Base-by-base conservation (phyloP, 1,140 invertebrate species). In the Danaus plexippus region DNA sequence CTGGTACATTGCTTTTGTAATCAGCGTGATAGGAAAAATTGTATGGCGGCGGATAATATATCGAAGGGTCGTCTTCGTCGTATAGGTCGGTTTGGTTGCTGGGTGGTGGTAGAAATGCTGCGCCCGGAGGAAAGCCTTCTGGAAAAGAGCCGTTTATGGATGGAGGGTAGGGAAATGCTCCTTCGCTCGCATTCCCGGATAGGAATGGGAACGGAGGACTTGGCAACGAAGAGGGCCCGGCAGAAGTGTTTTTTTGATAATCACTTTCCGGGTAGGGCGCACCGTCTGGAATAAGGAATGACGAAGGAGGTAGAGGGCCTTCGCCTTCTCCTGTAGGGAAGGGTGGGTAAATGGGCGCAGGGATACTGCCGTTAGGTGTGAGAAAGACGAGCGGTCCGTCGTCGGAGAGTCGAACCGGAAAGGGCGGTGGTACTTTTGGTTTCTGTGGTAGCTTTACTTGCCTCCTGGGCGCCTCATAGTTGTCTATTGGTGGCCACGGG, bases 1-100 rank as follows among this genome's bases (percentile, higher is more conserved):
- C 92, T 11, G 94, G 92, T 43, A 96, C 94, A 12, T 87, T 87
- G 32, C 91, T 93, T 1, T 91, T 89, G 78, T 96, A 95, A 69
- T 95, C 94, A 67, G 89, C 91, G 60, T 89, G 89, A 80, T 95
- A 96, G 57, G 92, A 92, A 85, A 96, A 96, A 83, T 94, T 95
- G 85, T 96, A 96, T 1, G 94, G 93, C 66, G 94, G 94, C 59
- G 94, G 94, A 89, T 96, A 95, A 72, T 95, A 96, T 11, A 96
- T 92, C 51, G 94, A 95, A 69, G 94, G 94, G 87, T 96, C 94
- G 79, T 95, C 94, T 81, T 95, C 94, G 86, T 96, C 94, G 74
- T 93, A 92, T 48, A 92, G 90, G 68, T 93, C 92, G 45, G 92
- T 91, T 63, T 90, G 89, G 80, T 94, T 94, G 68, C 87, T 88